Evolutionary conservation across 2,797 vertebrate species (phyloP), one percentile per base, ranked within the genome.

Genomic region (Ispidina lecontei): DNA sequence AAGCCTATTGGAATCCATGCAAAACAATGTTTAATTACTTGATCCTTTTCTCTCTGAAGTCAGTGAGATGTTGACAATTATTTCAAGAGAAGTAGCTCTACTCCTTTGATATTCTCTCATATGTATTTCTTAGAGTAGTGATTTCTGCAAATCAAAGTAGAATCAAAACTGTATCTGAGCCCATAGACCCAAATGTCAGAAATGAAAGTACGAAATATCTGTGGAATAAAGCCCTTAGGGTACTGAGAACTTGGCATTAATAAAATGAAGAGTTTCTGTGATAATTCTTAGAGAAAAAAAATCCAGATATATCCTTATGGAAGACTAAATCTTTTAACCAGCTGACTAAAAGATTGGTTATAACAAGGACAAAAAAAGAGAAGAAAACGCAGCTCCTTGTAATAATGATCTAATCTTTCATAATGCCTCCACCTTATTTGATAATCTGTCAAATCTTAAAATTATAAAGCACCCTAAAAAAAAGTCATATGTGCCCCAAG

Each of bases 21-120:
- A 79, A 93, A 96, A 84, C 44, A 29, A 54, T 18, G 2, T 58
- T 77, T 95, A 89, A 93, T 84, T 92, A 78, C 73, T 76, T 75
- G 73, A 67, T 86, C 33, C 35, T 80, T 90, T 87, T 71, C 56
- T 67, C 81, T 91, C 81, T 87, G 76, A 89, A 92, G 79, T 80
- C 72, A 63, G 43, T 41, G 87, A 76, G 62, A 39, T 55, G 73
- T 21, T 89, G 78, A 13, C 25, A 41, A 78, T 91, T 93, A 52
- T 72, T 95, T 96, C 83, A 74, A 71, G 22, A 83, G 80, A 81
- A 83, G 81, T 46, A 90, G 43, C 33, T 87, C 55, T 70, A 8
- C 41, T 59, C 19, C 67, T 91, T 92, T 91, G 67, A 69, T 89
- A 92, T 25, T 68, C 33, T 71, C 39, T 52, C 10, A 4, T 37